phyloP scores from a whole-genome alignment of 2,113 vertebrate genomes.

The Megaptera novaeangliae region DNA sequence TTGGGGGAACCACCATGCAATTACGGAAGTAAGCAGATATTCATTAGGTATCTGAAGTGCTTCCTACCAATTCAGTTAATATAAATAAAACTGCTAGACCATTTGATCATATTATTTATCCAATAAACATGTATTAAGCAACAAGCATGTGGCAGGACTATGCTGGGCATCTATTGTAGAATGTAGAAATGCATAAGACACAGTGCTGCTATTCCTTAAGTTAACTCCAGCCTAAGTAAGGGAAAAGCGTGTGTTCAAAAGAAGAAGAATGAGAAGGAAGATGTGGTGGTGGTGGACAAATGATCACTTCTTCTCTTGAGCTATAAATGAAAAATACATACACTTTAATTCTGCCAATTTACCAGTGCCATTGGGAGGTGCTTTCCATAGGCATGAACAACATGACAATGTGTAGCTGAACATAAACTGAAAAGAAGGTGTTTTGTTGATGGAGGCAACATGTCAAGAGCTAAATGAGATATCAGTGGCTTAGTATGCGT shows the following conservation, averaged over 20 bases:
- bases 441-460: background rate
- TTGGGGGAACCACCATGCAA: background rate
- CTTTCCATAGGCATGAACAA: background rate
- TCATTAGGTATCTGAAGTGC: background rate
- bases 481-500: background rate
- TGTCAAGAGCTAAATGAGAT: background rate
- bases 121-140: background rate
- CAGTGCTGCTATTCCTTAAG: background rate
- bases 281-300: background rate
- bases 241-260: background rate
- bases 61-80: background rate
- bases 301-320: background rate
- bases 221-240: background rate
- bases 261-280: background rate
- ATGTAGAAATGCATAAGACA: background rate
- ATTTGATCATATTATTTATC: background rate
- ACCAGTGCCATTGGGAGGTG: background rate
- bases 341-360: background rate
- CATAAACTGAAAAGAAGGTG: background rate
- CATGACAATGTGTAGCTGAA: background rate
- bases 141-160: background rate
- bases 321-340: background rate
- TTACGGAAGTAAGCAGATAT: constrained; percentile 10
- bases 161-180: background rate
- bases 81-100: background rate